Evolutionary conservation across 1,140 invertebrate genomes (phyloP), one percentile per base, ranked within the genome.

Genomic region (Vollenhovia emeryi): DNA sequence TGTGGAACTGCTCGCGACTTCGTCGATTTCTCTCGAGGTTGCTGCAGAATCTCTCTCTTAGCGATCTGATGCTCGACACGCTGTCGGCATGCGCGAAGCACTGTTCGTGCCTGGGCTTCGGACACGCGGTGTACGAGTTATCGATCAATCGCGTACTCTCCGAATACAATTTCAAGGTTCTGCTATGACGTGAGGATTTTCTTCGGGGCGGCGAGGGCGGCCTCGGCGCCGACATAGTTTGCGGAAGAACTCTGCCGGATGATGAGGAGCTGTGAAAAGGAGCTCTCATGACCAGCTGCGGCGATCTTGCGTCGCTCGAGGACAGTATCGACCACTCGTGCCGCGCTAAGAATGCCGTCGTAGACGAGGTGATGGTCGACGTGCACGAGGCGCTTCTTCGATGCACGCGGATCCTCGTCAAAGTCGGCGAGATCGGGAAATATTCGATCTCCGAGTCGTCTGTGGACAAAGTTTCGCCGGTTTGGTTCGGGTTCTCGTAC

Each of bases 351-450:
- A 52, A 15, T 36, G 36, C 15, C 43, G 62, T 69, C n/a, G 86
- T 48, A 27, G 30, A 68, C 52, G 88, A 85, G 24, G 86, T 82
- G 52, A 86, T 89, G 85, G 91, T 92, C 59, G 92, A 92, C 21
- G 89, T 87, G 21, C 92, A 87, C 62, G 90, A 91, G 94, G 95
- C 85, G 92, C 92, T 94, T 76, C 95, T 96, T 93, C 96, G 97
- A 92, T 97, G 97, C 24, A 97, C 96, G 92, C 97, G 96, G 91
- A 98, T 97, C 95, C 97, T 96, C 84, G 97, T 98, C 90, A 98
- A 94, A 75, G 97, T 97, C 50, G 97, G 96, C 76, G 97, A 97
- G 87, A 98, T 97, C 88, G 97, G 97, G 93, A 97, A 97, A 94
- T 97, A 98, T 95, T 98, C 97, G 89, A 97, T 96, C 94, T 96